Evolutionary conservation across 2,797 vertebrate species (phyloP).

Genomic region (Hypotaenidia okinawae): DNA sequence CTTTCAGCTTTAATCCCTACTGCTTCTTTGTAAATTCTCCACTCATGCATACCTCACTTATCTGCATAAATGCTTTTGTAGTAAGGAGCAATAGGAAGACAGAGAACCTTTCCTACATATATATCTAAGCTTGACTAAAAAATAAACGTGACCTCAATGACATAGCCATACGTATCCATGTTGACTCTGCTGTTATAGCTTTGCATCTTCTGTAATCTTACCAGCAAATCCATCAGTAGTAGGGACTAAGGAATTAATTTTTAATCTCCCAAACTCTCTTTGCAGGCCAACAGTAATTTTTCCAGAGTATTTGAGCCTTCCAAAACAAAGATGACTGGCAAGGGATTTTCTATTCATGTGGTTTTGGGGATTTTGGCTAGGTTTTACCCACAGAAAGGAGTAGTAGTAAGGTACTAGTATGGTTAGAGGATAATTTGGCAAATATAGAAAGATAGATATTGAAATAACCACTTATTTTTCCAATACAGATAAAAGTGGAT

Average conservation of each 20-base stretch:
- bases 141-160: neutral
- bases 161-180: neutral
- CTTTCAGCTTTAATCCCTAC: neutral
- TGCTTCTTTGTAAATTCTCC: neutral
- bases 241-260: neutral
- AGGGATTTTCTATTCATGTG: neutral
- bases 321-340: neutral
- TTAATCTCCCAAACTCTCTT: neutral
- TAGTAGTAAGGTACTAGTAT: neutral
- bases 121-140: neutral
- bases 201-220: neutral
- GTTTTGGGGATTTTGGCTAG: neutral
- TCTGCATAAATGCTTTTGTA: neutral
- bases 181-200: neutral
- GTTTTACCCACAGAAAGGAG: neutral
- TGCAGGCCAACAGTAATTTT: neutral
- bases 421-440: neutral
- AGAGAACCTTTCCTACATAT: neutral
- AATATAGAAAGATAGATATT: neutral
- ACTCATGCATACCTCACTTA: neutral
- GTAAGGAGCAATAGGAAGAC: neutral
- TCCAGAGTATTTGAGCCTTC: neutral
- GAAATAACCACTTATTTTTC: neutral
- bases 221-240: neutral
- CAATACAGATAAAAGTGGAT: constrained; percentile 85